Base-by-base conservation (phyloP, 2,797 vertebrate genomes). In the Rhinichthys osculus region DNA sequence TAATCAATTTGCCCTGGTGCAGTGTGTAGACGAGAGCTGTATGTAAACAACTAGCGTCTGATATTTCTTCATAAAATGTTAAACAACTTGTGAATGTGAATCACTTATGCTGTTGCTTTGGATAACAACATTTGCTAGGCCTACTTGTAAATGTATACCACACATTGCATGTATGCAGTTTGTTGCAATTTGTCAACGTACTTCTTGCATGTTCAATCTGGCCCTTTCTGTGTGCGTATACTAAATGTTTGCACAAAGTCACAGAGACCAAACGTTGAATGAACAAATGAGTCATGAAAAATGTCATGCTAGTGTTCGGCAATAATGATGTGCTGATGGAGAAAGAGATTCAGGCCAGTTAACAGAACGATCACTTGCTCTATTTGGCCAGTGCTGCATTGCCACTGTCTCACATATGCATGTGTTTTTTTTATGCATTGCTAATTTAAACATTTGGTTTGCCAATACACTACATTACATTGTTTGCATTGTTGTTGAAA, bases 11-110 rank as follows among this genome's bases (percentile, higher is more conserved):
- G 30, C 59, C 44, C 44, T 67, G 59, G 52, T 67, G 42, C 59
- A 14, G 81, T 35, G 0, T 76, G 44, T 30, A 57, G 50, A 40
- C 21, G 14, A 47, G n/a, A 62, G 54, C 38, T 59, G 62, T 54
- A 19, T 76, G 66, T 85, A 72, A 85, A 79, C 76, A 79, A 84
- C 77, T 81, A 7, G 23, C 40, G 35, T 40, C 33, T n/a, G 74
- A 64, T 82, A 54, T 74, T 62, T 70, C 38, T 79, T 73, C 64
- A 69, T 81, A 62, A 70, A 84, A 79, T 78, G 40, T 78, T 79
- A 79, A 85, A 38, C 16, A 52, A 81, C 79, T 81, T 52, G 40
- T 78, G 27, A 71, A 59, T 52, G 40, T 78, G 27, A 71, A 59
- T 71, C 50, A 57, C 59, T 83, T 40, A 33, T 57, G 73, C 74